Conservation (phyloP, 2,113 vertebrate genomes). For the Ailuropoda melanoleuca region DNA sequence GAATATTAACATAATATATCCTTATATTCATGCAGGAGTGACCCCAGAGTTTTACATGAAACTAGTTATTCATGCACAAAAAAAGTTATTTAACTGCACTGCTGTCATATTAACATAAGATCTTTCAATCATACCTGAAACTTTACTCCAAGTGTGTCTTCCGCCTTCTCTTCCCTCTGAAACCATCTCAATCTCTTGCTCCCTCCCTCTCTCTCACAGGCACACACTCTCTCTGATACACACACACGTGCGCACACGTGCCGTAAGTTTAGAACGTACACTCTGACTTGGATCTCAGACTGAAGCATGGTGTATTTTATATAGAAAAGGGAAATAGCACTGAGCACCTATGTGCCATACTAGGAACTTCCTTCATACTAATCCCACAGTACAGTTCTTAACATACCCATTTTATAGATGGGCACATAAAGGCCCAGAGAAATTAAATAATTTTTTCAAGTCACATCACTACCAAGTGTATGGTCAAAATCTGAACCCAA, state of each 20-base stretch:
- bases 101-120: neutral
- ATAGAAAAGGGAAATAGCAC: neutral
- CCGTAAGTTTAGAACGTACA: neutral
- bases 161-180: neutral
- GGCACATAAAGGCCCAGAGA: neutral
- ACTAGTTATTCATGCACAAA: neutral
- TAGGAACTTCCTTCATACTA: neutral
- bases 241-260: neutral
- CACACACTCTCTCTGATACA: neutral
- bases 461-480: neutral
- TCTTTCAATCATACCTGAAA: neutral
- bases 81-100: neutral
- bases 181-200: neutral
- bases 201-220: neutral
- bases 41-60: neutral
- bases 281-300: neutral
- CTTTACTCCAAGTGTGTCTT: neutral
- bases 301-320: neutral
- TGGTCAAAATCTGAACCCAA: neutral
- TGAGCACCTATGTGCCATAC: neutral
- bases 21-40: constrained; percentile 20
- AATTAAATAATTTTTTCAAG: neutral
- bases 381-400: neutral
- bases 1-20: neutral
- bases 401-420: neutral